Evolutionary conservation across 2,113 vertebrate genomes (phyloP).

Genomic region (Ammodytes dubius): DNA sequence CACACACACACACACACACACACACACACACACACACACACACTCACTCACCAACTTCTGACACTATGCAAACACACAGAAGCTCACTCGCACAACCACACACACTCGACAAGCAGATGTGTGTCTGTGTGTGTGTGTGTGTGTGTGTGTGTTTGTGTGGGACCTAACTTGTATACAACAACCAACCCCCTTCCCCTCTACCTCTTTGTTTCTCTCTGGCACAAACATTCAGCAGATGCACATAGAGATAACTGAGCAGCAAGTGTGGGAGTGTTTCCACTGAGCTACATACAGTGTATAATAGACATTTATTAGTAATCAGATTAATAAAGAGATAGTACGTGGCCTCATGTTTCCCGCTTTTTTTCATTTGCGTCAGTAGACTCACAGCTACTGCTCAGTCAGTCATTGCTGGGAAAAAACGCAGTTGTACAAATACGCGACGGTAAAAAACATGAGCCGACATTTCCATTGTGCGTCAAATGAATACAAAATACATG

Average conservation of each 20-base stretch:
- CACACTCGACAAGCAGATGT: constrained; percentile 53
- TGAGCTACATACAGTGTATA: background rate
- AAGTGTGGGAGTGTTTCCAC: constrained; percentile 62
- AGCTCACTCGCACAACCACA: constrained; percentile 11
- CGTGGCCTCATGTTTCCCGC: background rate
- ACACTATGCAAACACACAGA: background rate
- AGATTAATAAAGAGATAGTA: background rate
- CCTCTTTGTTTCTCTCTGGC: constrained; percentile 19
- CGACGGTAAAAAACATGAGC: constrained; percentile 1
- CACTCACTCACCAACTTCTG: background rate
- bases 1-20: background rate
- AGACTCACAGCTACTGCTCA: background rate
- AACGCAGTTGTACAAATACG: background rate
- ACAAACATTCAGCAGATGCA: constrained; percentile 46
- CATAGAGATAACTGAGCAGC: constrained; percentile 38
- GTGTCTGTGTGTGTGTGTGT: constrained; percentile 60
- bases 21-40: background rate
- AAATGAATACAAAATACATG: background rate
- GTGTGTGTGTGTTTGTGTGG: constrained; percentile 60
- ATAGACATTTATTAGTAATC: background rate
- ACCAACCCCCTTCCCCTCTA: background rate
- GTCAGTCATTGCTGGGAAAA: constrained; percentile 17
- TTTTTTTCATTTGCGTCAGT: background rate
- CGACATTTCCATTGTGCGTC: constrained; percentile 44
- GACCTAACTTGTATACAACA: background rate